Conservation (phyloP, 2,113 vertebrate species). For the Dasyornis broadbenti region DNA sequence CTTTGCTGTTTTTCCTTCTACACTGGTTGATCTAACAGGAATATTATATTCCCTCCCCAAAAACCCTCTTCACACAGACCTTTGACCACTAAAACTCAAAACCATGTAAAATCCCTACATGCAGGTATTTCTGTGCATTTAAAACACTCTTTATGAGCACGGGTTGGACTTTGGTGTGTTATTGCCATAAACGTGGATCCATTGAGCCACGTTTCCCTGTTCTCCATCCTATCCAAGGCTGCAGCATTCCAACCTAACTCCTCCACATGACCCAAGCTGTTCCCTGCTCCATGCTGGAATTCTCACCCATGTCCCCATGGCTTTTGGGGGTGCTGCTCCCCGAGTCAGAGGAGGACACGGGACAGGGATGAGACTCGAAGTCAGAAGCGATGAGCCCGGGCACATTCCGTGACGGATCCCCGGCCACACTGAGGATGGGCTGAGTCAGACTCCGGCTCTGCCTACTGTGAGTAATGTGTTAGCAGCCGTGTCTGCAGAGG, state of each 20-base stretch:
- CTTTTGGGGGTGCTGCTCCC: not conserved
- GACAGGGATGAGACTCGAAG: not conserved
- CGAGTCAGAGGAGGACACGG: not conserved
- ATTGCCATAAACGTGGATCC: not conserved
- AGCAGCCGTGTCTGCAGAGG: not conserved
- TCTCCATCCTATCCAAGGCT: not conserved
- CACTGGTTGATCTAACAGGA: not conserved
- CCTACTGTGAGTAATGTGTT: not conserved
- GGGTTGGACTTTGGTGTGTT: not conserved
- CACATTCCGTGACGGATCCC: not conserved
- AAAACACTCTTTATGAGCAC: fast-evolving
- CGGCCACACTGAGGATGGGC: not conserved
- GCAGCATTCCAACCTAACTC: not conserved
- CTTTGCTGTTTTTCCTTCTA: not conserved
- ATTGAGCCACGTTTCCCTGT: fast-evolving
- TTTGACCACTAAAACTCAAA: not conserved
- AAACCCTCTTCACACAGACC: fast-evolving
- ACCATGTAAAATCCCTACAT: fast-evolving
- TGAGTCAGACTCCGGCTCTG: not conserved
- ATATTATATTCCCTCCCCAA: fast-evolving
- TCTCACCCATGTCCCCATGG: not conserved
- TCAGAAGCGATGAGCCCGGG: not conserved
- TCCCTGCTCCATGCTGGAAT: not conserved
- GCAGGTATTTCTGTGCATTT: not conserved
- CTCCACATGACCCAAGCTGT: not conserved